Evolutionary conservation across 2,888 invertebrate species (phyloP).

Genomic region (Ichneumon xanthorius): DNA sequence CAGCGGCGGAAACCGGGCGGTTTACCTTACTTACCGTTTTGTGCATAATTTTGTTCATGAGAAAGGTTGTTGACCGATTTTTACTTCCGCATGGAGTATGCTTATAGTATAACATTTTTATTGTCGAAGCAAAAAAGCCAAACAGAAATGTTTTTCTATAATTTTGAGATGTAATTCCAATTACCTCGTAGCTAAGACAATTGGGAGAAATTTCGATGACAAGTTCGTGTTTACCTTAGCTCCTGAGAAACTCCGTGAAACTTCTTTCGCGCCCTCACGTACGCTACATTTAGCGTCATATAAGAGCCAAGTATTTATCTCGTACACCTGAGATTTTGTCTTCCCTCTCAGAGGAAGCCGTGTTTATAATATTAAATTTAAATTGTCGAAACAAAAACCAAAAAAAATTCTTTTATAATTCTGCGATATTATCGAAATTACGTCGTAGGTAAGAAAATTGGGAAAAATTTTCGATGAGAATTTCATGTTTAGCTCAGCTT

Average conservation of each 20-base stretch:
- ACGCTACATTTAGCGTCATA: constrained; percentile 64
- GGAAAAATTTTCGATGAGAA: constrained; percentile 31
- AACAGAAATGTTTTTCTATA: neutral
- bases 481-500: constrained; percentile 15
- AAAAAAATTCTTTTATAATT: neutral
- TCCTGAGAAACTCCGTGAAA: constrained; percentile 39
- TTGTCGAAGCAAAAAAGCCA: neutral
- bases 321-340: constrained; percentile 40
- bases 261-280: constrained; percentile 54
- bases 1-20: no score
- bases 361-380: neutral
- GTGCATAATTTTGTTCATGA: no score
- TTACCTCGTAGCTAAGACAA: neutral
- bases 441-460: neutral
- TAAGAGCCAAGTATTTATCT: constrained; percentile 48
- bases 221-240: constrained; percentile 5
- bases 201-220: constrained; percentile 27
- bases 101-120: no score
- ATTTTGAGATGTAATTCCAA: no score
- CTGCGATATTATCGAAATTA: neutral
- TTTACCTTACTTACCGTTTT: neutral
- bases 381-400: constrained; percentile 8
- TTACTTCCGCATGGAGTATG: no score
- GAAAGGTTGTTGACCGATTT: no score
- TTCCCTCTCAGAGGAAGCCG: no score